Conservation (phyloP, 2,113 vertebrate species). For the Rhinopomastus cyanomelas region DNA sequence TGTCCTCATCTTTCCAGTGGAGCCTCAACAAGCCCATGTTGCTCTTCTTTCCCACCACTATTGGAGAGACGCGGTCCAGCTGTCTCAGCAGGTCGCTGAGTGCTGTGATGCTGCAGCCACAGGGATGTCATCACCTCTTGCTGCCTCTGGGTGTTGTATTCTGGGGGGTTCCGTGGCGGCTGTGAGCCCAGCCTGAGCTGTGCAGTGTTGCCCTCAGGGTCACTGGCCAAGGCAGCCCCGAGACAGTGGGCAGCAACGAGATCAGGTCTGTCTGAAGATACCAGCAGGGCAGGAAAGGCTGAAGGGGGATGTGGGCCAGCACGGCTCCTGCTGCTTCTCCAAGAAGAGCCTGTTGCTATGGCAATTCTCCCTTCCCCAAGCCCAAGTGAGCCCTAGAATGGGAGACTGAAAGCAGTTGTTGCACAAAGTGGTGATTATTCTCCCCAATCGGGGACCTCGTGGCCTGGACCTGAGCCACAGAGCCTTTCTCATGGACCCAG, state of each 20-base stretch:
- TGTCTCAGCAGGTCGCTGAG: not conserved
- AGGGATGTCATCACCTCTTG: not conserved
- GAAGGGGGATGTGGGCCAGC: not conserved
- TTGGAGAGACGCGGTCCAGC: not conserved
- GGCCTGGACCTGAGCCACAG: slow-evolving; percentile 69
- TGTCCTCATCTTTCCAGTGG: not conserved
- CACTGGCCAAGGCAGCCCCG: not conserved
- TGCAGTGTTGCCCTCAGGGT: rapidly evolving
- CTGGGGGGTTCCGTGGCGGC: not conserved
- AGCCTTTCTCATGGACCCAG: slow-evolving; percentile 70
- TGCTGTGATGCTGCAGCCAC: not conserved
- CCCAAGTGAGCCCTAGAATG: slow-evolving; percentile 63
- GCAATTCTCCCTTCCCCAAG: slow-evolving; percentile 62
- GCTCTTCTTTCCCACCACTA: not conserved
- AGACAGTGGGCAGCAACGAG: not conserved
- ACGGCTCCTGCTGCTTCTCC: slow-evolving; percentile 57
- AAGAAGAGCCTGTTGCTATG: slow-evolving; percentile 69
- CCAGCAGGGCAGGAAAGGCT: not conserved
- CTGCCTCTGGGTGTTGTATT: not conserved
- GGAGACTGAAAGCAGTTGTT: slow-evolving; percentile 70
- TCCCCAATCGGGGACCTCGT: slow-evolving; percentile 40
- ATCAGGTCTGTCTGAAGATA: not conserved
- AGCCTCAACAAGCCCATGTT: not conserved
- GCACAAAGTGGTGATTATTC: slow-evolving; percentile 82
- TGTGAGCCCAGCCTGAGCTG: not conserved